phyloP scores from a whole-genome alignment of 2,888 invertebrate genomes.

The Disparrhopalites patrizii region DNA sequence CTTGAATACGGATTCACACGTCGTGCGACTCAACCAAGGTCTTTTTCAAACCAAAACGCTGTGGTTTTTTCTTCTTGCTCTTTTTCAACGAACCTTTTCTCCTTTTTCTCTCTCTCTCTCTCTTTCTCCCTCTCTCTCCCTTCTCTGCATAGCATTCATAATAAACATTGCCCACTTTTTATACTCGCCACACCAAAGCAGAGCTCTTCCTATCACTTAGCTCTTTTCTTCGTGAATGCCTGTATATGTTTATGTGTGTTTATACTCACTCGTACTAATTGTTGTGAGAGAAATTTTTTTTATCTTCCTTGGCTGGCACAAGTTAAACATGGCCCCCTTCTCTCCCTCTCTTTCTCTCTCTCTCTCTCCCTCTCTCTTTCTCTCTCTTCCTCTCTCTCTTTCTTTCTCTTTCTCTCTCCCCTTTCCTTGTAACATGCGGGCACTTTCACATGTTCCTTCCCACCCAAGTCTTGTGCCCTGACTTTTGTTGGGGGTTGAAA shows the following conservation, averaged over 20 bases:
- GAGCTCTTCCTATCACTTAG: neutral
- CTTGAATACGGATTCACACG: slow-evolving; percentile 47
- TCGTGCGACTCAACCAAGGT: slow-evolving; percentile 39
- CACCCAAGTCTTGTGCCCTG: too few species aligned
- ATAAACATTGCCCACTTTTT: neutral
- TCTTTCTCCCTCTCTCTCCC: neutral
- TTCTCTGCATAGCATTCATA: neutral
- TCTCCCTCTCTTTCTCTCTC: neutral
- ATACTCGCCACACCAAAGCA: too few species aligned
- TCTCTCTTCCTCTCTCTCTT: neutral
- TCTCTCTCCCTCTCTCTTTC: neutral
- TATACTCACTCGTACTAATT: neutral
- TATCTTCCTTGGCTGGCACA: too few species aligned
- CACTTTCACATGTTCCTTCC: too few species aligned
- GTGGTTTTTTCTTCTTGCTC: slow-evolving; percentile 4
- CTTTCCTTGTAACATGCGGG: too few species aligned
- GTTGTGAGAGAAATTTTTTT: neutral
- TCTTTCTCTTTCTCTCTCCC: too few species aligned
- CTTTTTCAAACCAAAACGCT: slow-evolving; percentile 22
- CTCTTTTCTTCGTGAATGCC: neutral
- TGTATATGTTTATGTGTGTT: neutral
- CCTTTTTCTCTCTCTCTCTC: too few species aligned
- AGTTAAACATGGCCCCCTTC: neutral
- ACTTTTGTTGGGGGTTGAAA: too few species aligned
- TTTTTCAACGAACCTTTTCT: too few species aligned